Evolutionary conservation across 2,113 vertebrate species (phyloP).

Genomic region (Gavia stellata): DNA sequence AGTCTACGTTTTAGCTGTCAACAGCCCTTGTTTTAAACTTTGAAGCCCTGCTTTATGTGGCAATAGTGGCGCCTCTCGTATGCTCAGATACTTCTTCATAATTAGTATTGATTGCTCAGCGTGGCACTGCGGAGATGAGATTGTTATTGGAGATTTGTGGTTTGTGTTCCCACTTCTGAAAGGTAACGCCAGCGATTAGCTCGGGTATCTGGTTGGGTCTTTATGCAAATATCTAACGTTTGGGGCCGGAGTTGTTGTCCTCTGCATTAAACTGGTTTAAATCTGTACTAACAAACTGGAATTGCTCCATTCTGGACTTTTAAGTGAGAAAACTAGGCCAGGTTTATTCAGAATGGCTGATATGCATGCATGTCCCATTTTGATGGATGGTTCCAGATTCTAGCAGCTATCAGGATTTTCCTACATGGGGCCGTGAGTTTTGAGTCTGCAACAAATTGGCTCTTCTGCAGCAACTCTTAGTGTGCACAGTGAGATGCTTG

Average conservation of each 20-base stretch:
- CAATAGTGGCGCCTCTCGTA: neutral
- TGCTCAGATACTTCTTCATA: neutral
- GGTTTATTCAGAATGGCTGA: neutral
- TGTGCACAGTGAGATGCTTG: neutral
- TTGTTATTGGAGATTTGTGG: neutral
- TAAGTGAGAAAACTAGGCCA: neutral
- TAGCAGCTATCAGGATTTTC: neutral
- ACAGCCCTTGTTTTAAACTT: slow-evolving; percentile 27
- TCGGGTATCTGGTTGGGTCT: neutral
- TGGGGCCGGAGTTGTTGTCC: neutral
- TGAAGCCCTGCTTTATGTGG: slow-evolving; percentile 25
- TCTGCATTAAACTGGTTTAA: neutral
- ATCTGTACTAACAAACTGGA: neutral
- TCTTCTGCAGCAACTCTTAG: accelerated
- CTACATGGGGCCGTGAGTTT: neutral
- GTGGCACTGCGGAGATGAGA: neutral
- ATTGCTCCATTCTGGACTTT: neutral
- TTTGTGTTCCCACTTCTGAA: neutral
- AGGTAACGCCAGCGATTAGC: neutral
- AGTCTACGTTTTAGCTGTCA: slow-evolving; percentile 54
- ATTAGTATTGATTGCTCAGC: slow-evolving; percentile 17
- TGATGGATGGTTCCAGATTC: neutral
- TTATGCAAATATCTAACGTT: neutral
- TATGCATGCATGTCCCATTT: neutral
- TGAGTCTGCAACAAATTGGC: neutral